These are phyloP conservation scores for Oreochromis niloticus DNA, from an alignment of 2,113 vertebrate species.

Conservation along the genomic window DNA sequence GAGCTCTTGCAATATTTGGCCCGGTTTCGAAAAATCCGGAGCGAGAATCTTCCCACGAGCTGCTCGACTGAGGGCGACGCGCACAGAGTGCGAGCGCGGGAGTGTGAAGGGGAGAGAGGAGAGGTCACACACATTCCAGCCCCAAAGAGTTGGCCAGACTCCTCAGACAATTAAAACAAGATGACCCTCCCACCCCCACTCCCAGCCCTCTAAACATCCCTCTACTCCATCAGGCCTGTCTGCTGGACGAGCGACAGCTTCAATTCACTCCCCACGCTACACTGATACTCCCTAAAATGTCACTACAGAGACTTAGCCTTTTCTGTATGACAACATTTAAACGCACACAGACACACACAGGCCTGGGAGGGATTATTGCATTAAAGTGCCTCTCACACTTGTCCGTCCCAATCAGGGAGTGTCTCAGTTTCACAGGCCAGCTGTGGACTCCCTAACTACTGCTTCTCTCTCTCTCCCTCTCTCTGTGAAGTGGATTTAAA, in stretches of 20 bases:
- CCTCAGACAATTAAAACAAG: constrained; percentile 59
- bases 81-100: constrained; percentile 13
- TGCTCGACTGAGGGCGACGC: constrained; percentile 9
- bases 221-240: constrained; percentile 30
- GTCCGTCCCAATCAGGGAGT: constrained; percentile 15
- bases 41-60: constrained; percentile 63
- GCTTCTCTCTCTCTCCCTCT: not conserved
- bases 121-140: constrained; percentile 67
- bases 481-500: not conserved
- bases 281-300: constrained; percentile 43
- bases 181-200: constrained; percentile 7
- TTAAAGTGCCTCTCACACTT: constrained; percentile 32
- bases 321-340: not conserved
- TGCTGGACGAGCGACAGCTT: constrained; percentile 11
- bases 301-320: not conserved
- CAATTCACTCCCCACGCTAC: constrained; percentile 24
- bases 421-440: constrained; percentile 20
- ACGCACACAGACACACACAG: not conserved
- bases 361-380: constrained; percentile 17
- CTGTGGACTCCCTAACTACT: constrained; percentile 10
- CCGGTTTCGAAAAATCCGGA: constrained; percentile 25
- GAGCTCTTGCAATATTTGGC: constrained; percentile 55
- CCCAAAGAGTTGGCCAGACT: constrained; percentile 55
- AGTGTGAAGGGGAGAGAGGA: constrained; percentile 41
- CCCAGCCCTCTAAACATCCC: constrained; percentile 2